Base-by-base conservation (phyloP, 1,140 invertebrate species). In the Fragariocoptes setiger region DNA sequence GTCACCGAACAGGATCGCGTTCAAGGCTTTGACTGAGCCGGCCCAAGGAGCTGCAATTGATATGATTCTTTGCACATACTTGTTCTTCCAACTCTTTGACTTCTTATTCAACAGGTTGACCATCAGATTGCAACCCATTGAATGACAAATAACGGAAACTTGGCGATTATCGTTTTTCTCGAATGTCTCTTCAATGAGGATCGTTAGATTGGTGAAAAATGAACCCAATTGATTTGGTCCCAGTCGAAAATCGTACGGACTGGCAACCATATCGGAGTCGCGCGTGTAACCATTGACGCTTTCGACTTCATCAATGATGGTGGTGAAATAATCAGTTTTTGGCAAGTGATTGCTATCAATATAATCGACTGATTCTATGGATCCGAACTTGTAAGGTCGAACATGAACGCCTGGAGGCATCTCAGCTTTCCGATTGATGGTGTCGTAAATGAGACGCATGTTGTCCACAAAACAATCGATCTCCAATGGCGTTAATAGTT, bases 191-290 rank as follows among this genome's bases (percentile, higher is more conserved):
- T 94, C 82, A 13, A 90, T 65, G 8, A 94, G 57, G 1, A 55
- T 49, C 54, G 75, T 80, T 21, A 94, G 55, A 49, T 76, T 16
- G 15, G n/a, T 19, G 18, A 43, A 38, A 14, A 15, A 43, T n/a
- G 22, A 19, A 2, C 16, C 21, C 15, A 21, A 13, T 39, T 43
- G 36, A 39, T 43, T 86, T 54, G 85, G 85, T 46, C 74, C 82
- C 67, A 72, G 80, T 49, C 88, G 66, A 56, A 94, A 97, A 60
- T 95, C 90, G 60, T 83, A 95, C 1, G 88, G 86, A 37, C 85
- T 85, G 45, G 82, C 88, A 48, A 71, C 64, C n/a, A 95, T 58
- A 40, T 76, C 73, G 1, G 70, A 51, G 54, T 76, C 76, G 45
- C 83, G 65, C 12, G 63, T 59, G 55, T 92, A 90, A 35, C 80